These are phyloP conservation scores for Trididemnum nubilum DNA, from an alignment of 23 tunicate genomes.

Conservation along the genomic window DNA sequence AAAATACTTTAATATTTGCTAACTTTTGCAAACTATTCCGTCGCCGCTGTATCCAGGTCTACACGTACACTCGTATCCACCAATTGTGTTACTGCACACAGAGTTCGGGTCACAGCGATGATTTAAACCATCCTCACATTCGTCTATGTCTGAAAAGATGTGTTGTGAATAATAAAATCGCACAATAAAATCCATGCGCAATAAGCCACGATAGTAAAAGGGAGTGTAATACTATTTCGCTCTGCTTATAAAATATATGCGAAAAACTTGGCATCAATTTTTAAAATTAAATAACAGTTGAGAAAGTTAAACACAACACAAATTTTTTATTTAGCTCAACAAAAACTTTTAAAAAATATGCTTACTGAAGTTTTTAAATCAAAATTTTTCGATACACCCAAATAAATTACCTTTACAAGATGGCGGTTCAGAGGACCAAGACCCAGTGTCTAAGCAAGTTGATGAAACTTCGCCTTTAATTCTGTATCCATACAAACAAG, in stretches of 20 bases:
- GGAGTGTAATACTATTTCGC: too few relatives aligned
- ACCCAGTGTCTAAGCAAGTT: conserved; percentile 15
- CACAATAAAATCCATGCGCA: too few relatives aligned
- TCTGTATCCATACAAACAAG: conserved; percentile 46
- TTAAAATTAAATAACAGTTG: too few relatives aligned
- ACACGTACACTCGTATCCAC: conserved; percentile 53
- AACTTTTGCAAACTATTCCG: conserved; percentile 38
- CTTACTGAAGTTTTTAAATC: too few relatives aligned
- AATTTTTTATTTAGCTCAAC: too few relatives aligned
- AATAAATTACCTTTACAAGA: conserved; percentile 24
- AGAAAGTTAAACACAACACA: too few relatives aligned
- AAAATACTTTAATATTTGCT: not conserved
- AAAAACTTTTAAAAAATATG: too few relatives aligned
- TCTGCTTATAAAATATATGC: too few relatives aligned
- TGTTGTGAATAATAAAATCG: too few relatives aligned
- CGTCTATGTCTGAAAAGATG: conserved; percentile 49
- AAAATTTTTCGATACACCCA: too few relatives aligned
- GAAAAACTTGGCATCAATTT: too few relatives aligned
- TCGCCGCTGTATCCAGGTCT: conserved; percentile 48
- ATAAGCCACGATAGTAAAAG: too few relatives aligned
- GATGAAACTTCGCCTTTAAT: not conserved
- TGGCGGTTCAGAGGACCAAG: conserved; percentile 25
- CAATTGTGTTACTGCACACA: conserved; percentile 36
- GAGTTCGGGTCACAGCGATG: conserved; percentile 39
- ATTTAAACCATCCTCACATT: conserved; percentile 31